Evolutionary conservation across 1,140 invertebrate genomes (phyloP).

Genomic region (Camponotus vicinus): DNA sequence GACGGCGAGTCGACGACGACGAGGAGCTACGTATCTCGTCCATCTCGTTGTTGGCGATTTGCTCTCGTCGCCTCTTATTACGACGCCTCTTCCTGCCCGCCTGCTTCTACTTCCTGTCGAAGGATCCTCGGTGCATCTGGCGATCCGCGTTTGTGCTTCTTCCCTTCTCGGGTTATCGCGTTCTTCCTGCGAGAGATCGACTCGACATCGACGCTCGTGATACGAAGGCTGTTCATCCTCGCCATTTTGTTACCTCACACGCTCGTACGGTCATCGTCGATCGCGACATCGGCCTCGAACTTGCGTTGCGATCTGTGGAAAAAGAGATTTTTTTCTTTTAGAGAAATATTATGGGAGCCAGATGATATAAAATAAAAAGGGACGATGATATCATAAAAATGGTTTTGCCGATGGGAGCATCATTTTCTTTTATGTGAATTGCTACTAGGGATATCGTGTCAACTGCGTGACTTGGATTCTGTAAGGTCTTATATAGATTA

Average conservation of each 20-base stretch:
- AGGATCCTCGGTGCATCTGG: slow-evolving; percentile 60
- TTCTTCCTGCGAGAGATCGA: slow-evolving; percentile 62
- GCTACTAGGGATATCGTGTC: not conserved
- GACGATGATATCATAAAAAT: slow-evolving; percentile 31
- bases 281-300: slow-evolving; percentile 61
- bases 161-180: slow-evolving; percentile 42
- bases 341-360: not conserved
- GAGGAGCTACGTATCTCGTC: slow-evolving; percentile 82
- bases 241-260: slow-evolving; percentile 70
- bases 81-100: slow-evolving; percentile 34
- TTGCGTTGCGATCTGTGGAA: slow-evolving; percentile 55
- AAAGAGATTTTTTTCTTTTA: slow-evolving; percentile 1
- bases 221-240: slow-evolving; percentile 45
- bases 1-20: slow-evolving; percentile 87
- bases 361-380: slow-evolving; percentile 5
- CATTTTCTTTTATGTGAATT: slow-evolving; percentile 35
- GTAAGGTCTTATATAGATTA: not conserved
- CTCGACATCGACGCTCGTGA: slow-evolving; percentile 52
- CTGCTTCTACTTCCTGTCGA: slow-evolving; percentile 15
- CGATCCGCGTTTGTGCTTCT: slow-evolving; percentile 18
- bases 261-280: slow-evolving; percentile 60
- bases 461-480: slow-evolving; percentile 10
- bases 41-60: slow-evolving; percentile 74
- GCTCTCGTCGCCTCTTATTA: slow-evolving; percentile 1
- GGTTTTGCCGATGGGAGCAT: not conserved